Percentiles rank a stretch among this genome's conserved stretches.
These are phyloP conservation scores for Vimba vimba DNA, from an alignment of 2,113 vertebrate genomes.

Conservation along the genomic window DNA sequence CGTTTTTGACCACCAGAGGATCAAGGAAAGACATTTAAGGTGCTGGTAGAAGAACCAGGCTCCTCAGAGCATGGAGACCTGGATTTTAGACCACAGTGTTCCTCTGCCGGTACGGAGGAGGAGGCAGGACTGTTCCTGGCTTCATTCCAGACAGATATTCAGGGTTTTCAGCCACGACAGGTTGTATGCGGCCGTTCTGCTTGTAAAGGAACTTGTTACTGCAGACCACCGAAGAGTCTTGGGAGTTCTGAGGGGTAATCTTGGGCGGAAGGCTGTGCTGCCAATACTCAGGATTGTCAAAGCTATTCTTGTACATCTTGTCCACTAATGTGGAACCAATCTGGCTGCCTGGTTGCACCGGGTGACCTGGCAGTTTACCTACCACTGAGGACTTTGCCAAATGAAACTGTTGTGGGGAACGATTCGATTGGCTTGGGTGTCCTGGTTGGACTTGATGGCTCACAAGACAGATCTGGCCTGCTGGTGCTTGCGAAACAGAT, in stretches of 20 bases:
- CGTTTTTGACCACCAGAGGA: conserved; percentile 36
- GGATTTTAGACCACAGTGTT: conserved; percentile 92
- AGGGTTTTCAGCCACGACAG: conserved; percentile 90
- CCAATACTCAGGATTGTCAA: conserved; percentile 99
- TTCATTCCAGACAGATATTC: conserved; percentile 94
- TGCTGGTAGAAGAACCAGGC: conserved; percentile 60
- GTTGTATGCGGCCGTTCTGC: conserved; percentile 93
- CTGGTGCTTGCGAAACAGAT: conserved; percentile 49
- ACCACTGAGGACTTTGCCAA: conserved; percentile 59
- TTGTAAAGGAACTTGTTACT: conserved; percentile 95
- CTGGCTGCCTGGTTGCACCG: conserved; percentile 65
- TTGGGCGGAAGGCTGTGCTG: conserved; percentile 93
- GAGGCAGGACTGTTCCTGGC: conserved; percentile 89
- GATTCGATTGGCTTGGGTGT: conserved; percentile 51
- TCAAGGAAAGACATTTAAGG: conserved; percentile 28
- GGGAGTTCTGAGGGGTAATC: conserved; percentile 81
- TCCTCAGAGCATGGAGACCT: conserved; percentile 25
- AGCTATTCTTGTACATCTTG: conserved; percentile 93
- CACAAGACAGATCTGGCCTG: conserved; percentile 36
- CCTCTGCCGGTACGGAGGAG: conserved; percentile 96
- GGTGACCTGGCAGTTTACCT: conserved; percentile 69
- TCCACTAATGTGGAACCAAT: conserved; percentile 68
- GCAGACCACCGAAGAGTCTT: conserved; percentile 84
- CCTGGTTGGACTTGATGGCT: conserved; percentile 50
- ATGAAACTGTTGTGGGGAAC: conserved; percentile 59